Base-by-base conservation (phyloP, 1,140 invertebrate genomes). In the Yoshiicerus persimilis region DNA sequence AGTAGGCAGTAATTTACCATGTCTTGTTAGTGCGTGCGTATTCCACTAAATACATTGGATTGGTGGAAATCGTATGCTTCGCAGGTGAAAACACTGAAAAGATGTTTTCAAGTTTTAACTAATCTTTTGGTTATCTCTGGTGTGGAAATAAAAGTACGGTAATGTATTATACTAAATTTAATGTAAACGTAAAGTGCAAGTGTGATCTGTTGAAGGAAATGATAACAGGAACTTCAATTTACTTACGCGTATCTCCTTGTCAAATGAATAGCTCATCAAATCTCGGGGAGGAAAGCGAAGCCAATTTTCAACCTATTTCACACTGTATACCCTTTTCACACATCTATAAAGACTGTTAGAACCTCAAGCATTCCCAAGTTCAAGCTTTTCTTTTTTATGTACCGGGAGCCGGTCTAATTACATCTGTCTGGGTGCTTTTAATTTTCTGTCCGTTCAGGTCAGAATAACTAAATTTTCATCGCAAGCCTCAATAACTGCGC, bases 321-420 rank as follows among this genome's bases (percentile, higher is more conserved):
- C 86, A 87, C 56, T 56, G 27, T 23, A 39, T 87, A 88, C 70
- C 84, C 88, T 88, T 88, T 88, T 88, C 88, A 88, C 88, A 88
- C 88, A 86, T 88, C 41, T 66, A 86, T 88, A 88, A 88, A 88
- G 64, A 75, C 30, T 85, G 66, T 36, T 13, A 85, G 62, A 38
- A 70, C 66, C 16, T 27, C n/a, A 80, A 83, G 83, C 39, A 86
- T 30, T 75, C 64, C 36, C 75, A 80, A 27, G 16, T 30, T 3
- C 47, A 39, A 56, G 20, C 23, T 83, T 80, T 25, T 34, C 16
- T 30, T 83, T 83, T 87, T 87, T 83, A 38, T 77, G 64, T 4
- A 41, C 36, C 87, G 83, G 87, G 87, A 87, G 87, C 87, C 87
- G 39, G 38, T 84, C 77, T 84, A 87, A 87, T 87, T 87, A 87